phyloP scores from a whole-genome alignment of 2,797 vertebrate genomes.

The Dicrostonyx torquatus region DNA sequence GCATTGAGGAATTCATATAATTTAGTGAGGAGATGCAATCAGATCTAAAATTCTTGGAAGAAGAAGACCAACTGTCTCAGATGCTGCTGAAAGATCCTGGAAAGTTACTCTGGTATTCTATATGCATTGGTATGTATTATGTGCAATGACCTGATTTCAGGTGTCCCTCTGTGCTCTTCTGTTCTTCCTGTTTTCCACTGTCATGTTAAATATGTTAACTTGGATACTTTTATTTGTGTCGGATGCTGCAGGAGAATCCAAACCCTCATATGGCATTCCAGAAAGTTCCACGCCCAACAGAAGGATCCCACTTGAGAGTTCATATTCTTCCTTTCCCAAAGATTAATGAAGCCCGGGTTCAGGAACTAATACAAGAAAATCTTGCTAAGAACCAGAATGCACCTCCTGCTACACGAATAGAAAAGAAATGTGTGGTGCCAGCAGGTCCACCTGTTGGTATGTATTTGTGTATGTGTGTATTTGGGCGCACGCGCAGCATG shows the following conservation, averaged over 20 bases:
- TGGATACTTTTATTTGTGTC: conserved; percentile 15
- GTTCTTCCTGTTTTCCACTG: not conserved
- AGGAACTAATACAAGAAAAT: conserved; percentile 92
- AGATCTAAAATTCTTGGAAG: conserved; percentile 33
- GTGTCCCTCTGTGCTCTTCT: not conserved
- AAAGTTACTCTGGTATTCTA: not conserved
- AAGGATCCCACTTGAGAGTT: conserved; percentile 96
- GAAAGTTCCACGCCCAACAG: conserved; percentile 97
- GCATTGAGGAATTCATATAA: not conserved
- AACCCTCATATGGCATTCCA: conserved; percentile 99
- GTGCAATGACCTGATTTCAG: conserved; percentile 2
- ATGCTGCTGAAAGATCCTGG: not conserved
- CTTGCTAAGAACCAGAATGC: conserved; percentile 89
- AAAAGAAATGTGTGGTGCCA: conserved; percentile 97
- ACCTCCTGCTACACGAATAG: conserved; percentile 85
- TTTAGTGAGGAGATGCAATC: conserved; percentile 22
- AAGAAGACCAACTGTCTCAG: not conserved
- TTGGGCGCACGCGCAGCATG: too few species aligned
- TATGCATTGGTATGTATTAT: not conserved
- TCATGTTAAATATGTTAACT: conserved; percentile 5
- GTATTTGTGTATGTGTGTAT: conserved; percentile 91
- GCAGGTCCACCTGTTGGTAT: conserved; percentile 96
- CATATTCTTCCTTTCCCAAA: conserved; percentile 95
- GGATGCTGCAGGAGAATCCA: conserved; percentile 93
- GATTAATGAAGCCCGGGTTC: conserved; percentile 92